A percentile compares a stretch with the other conserved stretches of the same genome.
phyloP scores from a whole-genome alignment of 2,113 vertebrate genomes.

The Caretta caretta region DNA sequence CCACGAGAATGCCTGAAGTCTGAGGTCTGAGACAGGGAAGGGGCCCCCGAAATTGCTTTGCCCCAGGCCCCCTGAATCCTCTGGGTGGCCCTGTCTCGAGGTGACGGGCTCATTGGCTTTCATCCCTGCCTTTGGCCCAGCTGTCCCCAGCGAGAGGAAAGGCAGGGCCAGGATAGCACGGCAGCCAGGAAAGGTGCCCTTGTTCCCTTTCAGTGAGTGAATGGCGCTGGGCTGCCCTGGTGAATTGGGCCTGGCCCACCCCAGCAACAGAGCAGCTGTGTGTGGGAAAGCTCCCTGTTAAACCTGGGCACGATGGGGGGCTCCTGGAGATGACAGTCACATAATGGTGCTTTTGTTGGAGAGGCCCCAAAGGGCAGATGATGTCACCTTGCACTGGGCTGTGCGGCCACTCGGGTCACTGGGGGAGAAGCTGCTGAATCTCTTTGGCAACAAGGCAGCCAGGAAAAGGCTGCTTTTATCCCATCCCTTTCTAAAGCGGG shows the following conservation, averaged over 20 bases:
- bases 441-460: constrained; percentile 15
- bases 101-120: no score
- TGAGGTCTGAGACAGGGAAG: no score
- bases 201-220: constrained; percentile 39
- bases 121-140: neutral
- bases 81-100: no score
- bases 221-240: constrained; percentile 8
- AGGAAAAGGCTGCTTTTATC: constrained; percentile 52
- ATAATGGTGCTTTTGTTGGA: constrained; percentile 63
- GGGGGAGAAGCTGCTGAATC: neutral
- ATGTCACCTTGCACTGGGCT: constrained; percentile 60
- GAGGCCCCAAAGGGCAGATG: constrained; percentile 63
- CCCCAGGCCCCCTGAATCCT: no score
- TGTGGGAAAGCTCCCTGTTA: constrained; percentile 72
- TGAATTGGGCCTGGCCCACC: constrained; percentile 1
- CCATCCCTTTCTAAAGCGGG: neutral
- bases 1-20: no score
- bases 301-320: constrained; percentile 67
- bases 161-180: neutral
- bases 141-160: neutral
- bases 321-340: constrained; percentile 60
- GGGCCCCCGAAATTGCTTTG: no score
- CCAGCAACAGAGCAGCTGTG: neutral
- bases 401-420: constrained; percentile 12
- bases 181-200: constrained; percentile 22